Evolutionary conservation across 2,113 vertebrate genomes (phyloP).

Genomic region (Lethenteron reissneri): DNA sequence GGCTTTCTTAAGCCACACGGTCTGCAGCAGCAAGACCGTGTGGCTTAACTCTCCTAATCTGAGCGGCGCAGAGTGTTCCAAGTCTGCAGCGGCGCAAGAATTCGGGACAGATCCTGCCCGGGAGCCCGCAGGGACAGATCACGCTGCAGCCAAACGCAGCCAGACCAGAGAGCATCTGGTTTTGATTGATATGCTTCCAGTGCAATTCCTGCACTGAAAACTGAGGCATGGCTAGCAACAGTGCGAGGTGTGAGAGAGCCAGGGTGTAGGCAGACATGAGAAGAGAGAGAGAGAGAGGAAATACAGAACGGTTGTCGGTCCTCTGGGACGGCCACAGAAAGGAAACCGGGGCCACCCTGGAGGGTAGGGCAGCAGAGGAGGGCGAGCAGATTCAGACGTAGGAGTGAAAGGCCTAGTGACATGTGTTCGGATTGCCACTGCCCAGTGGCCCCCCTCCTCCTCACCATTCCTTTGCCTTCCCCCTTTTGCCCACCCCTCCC

Average conservation of each 20-base stretch:
- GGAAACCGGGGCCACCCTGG: slow-evolving; percentile 1
- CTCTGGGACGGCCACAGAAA: not conserved
- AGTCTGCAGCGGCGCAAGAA: too few species aligned
- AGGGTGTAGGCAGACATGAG: not conserved
- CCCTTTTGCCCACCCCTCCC: not conserved
- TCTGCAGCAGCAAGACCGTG: too few species aligned
- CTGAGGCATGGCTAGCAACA: not conserved
- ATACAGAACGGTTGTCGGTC: not conserved
- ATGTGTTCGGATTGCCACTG: not conserved
- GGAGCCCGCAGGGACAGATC: slow-evolving; percentile 4
- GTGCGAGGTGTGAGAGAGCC: not conserved
- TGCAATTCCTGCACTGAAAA: not conserved
- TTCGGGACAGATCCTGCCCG: too few species aligned
- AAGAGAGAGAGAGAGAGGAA: not conserved
- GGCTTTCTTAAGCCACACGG: too few species aligned
- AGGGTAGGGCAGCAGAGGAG: slow-evolving; percentile 3
- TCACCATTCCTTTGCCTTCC: not conserved
- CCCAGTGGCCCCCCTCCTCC: not conserved
- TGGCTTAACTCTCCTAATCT: too few species aligned
- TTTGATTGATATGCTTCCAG: slow-evolving; percentile 3
- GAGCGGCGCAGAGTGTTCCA: too few species aligned
- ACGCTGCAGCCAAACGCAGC: not conserved
- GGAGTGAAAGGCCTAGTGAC: slow-evolving; percentile 3
- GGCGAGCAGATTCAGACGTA: not conserved
- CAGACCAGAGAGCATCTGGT: slow-evolving; percentile 7